Evolutionary conservation across 2,888 invertebrate species (phyloP).

Genomic region (Lepidonotus clava): DNA sequence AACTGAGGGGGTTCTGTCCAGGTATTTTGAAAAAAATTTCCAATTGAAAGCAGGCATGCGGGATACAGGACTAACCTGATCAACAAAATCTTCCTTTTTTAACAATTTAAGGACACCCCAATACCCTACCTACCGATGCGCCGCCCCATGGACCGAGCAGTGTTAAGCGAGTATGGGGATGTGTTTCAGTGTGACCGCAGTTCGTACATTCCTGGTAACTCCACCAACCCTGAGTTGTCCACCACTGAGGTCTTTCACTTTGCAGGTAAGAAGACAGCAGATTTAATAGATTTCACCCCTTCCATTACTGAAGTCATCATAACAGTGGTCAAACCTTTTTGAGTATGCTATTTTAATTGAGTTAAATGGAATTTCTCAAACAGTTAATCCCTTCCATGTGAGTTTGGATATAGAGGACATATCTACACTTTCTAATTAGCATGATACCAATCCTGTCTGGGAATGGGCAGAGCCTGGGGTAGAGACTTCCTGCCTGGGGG

Average conservation of each 20-base stretch:
- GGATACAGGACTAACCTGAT: background rate
- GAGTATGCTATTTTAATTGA: too few relatives aligned
- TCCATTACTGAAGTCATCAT: too few relatives aligned
- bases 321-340: too few relatives aligned
- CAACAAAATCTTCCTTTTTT: background rate
- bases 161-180: background rate
- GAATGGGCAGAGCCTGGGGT: too few relatives aligned
- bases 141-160: background rate
- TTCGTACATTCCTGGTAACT: background rate
- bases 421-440: too few relatives aligned
- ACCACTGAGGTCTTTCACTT: constrained; percentile 16
- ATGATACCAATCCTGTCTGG: too few relatives aligned
- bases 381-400: too few relatives aligned
- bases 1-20: background rate
- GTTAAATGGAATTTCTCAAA: too few relatives aligned
- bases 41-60: background rate
- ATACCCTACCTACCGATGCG: constrained; percentile 11
- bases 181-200: constrained; percentile 21
- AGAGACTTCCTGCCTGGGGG: too few relatives aligned
- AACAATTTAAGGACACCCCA: background rate
- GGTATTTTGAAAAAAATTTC: background rate
- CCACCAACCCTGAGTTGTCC: constrained; percentile 27
- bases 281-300: too few relatives aligned
- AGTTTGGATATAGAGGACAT: too few relatives aligned
- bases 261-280: background rate